A percentile compares a stretch with the other conserved stretches of the same genome.
phyloP scores from a whole-genome alignment of 2,888 invertebrate genomes.

The Dendrolimus pini region DNA sequence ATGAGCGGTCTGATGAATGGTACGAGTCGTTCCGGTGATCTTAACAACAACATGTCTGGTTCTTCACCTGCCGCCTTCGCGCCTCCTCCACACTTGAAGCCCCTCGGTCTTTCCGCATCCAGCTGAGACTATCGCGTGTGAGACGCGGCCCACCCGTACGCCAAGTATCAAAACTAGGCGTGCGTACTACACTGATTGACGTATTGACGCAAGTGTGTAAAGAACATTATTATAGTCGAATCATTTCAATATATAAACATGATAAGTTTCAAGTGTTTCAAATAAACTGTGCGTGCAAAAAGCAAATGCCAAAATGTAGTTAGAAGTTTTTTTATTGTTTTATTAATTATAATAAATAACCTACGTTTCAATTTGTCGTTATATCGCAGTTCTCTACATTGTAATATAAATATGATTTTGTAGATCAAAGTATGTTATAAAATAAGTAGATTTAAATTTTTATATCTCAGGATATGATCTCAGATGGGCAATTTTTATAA shows the following conservation, averaged over 20 bases:
- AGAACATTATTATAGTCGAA: constrained; percentile 16
- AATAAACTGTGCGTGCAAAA: constrained; percentile 16
- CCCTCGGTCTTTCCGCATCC: constrained; percentile 78
- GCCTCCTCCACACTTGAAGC: constrained; percentile 74
- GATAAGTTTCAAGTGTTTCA: constrained; percentile 13
- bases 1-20: constrained; percentile 75
- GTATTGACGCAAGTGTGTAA: constrained; percentile 19
- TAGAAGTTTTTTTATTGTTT: constrained; percentile 24
- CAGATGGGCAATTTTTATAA: constrained; percentile 45
- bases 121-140: constrained; percentile 78
- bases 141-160: constrained; percentile 65
- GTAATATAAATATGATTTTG: neutral
- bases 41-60: constrained; percentile 82
- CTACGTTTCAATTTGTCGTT: constrained; percentile 8
- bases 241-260: constrained; percentile 6
- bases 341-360: constrained; percentile 13
- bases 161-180: constrained; percentile 61
- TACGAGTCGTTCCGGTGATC: constrained; percentile 74
- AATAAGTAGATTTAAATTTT: constrained; percentile 23
- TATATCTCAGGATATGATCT: constrained; percentile 56
- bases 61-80: constrained; percentile 60
- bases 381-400: neutral
- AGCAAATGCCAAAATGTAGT: constrained; percentile 57
- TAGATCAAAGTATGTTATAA: neutral
- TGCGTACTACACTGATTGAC: constrained; percentile 12